Evolutionary conservation across 1,140 invertebrate genomes (phyloP), one percentile per base, ranked within the genome.

Genomic region (Zaprionus camerounensis): DNA sequence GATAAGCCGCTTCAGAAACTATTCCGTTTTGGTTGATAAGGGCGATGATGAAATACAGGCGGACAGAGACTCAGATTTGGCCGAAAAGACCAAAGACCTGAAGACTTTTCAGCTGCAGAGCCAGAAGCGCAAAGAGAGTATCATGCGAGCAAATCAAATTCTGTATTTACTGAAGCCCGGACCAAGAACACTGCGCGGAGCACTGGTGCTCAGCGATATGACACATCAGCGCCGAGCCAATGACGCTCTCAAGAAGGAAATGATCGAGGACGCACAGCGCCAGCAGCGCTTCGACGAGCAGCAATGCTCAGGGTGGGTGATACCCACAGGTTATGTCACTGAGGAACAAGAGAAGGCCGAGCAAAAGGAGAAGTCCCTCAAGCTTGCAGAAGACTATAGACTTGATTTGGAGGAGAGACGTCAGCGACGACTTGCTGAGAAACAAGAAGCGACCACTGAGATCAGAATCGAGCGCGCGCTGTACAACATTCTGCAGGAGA

Each of bases 131-230:
- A 91, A 85, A 46, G 73, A 91, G n/a, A 71, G 82, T 2, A 76
- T 90, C 4, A 15, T 82, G 9, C 55, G 73, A 1, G 86, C 85
- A 17, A 77, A 77, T 12, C 58, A 34, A 4, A 46, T 90, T 12
- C 2, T 90, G 38, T 20, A 85, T 2, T 46, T 53, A 2, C 11
- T 90, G 38, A 90, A 90, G 34, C 86, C 86, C 0, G 85, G 85
- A 20, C 79, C 73, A 2, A 55, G 70, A 1, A 46, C 67, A 1
- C 34, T 90, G 3, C 82, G 63, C n/a, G 49, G 51, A 24, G 85
- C 86, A 0, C 57, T 90, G 11, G 38, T 74, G 1, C 6, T 70
- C 26, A 82, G 81, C 34, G 86, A 90, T 17, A 38, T 72, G 53
- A 68, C 73, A 9, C 49, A 80, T 12, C 82, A 86, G 24, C 76